Evolutionary conservation across 2,888 invertebrate species (phyloP), one percentile per base, ranked within the genome.

Genomic region (Callosobruchus maculatus): DNA sequence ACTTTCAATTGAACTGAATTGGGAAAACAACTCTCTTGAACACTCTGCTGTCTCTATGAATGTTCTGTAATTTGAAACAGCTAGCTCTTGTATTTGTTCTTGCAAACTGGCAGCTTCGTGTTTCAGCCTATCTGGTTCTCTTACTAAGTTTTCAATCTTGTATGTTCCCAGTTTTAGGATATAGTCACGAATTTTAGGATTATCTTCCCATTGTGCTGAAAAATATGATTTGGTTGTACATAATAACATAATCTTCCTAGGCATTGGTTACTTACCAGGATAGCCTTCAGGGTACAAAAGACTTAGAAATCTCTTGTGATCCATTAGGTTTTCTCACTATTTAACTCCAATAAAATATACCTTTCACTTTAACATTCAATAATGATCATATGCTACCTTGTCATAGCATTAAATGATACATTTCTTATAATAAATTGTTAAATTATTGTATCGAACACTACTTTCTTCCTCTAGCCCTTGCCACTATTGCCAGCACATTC

Each of bases 21-120:
- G 93, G 78, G 91, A 91, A 85, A 94, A 95, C 75, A 98, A 94
- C 77, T 95, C 93, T 78, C 93, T 91, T 0, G 97, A 97, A 83
- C 96, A 97, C 83, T 97, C 96, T 0, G 97, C 96, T 0, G 97
- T 97, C 85, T 95, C 94, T 74, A 98, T 97, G 86, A 98, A 98
- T 0, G 97, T 97, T 88, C 96, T 97, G 84, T 98, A 98, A 87
- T 98, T 97, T 69, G 94, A 91, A 84, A 97, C 95, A 0, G 97
- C 97, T 76, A 98, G 86, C 82, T 97, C 96, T 87, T 97, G 97
- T 0, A 96, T 97, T 83, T 95, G 95, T 83, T 96, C 95, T 22
- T 95, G 90, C 26, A 97, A 90, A 67, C 91, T 89, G 79, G 90
- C 90, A 86, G 93, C 93, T 85, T 97, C 97, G 80, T 96, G 95